A percentile compares a stretch with the other conserved stretches of the same genome.
Conservation (phyloP, 2,797 vertebrate genomes). For the Enteromius mattozi region DNA sequence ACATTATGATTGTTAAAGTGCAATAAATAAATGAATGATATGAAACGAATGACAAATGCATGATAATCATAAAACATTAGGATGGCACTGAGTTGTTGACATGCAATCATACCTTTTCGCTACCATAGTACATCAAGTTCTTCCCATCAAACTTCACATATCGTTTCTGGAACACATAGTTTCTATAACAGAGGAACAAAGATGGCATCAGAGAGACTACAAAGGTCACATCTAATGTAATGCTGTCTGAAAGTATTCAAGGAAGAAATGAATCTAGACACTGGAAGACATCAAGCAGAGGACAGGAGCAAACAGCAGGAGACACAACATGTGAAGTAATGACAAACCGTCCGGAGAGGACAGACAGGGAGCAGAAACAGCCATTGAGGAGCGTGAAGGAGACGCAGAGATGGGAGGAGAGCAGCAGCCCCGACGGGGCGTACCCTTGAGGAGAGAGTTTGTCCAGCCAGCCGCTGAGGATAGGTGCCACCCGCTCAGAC, state of each 20-base stretch:
- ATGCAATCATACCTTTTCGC: slow-evolving; percentile 86
- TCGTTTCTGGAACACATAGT: slow-evolving; percentile 97
- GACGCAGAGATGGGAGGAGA: slow-evolving; percentile 71
- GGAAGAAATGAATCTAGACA: slow-evolving; percentile 35
- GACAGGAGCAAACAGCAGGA: slow-evolving; percentile 62
- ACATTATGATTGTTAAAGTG: background rate
- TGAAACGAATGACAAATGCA: background rate
- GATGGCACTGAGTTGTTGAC: background rate
- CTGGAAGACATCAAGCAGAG: slow-evolving; percentile 21
- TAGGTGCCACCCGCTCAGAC: slow-evolving; percentile 80
- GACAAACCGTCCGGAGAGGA: slow-evolving; percentile 69
- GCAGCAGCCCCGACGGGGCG: slow-evolving; percentile 62
- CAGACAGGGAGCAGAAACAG: slow-evolving; percentile 72
- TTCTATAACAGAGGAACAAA: slow-evolving; percentile 77
- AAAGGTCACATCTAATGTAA: background rate
- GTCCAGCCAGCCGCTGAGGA: slow-evolving; percentile 93
- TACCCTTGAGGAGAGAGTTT: slow-evolving; percentile 97
- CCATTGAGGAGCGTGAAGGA: slow-evolving; percentile 70
- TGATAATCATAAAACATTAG: background rate
- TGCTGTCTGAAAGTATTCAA: background rate
- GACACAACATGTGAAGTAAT: slow-evolving; percentile 52
- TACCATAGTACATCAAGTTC: slow-evolving; percentile 93
- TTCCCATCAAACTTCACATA: slow-evolving; percentile 94
- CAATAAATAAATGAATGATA: background rate
- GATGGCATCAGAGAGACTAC: slow-evolving; percentile 12